phyloP scores from a whole-genome alignment of 1,140 invertebrate genomes.

The Danaus plexippus region DNA sequence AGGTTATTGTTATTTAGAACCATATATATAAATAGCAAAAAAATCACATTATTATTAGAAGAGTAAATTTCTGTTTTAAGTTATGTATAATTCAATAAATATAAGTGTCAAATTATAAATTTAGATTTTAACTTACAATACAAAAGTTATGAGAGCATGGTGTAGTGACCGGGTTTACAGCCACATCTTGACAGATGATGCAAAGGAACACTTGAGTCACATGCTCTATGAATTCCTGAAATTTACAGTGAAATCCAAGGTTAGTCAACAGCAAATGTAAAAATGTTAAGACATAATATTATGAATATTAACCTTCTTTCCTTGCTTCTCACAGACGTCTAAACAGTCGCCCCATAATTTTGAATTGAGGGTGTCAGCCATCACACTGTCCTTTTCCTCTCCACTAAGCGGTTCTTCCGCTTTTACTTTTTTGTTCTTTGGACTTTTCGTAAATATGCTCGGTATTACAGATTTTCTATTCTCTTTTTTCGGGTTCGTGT shows the following conservation, averaged over 20 bases:
- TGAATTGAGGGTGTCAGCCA: slow-evolving; percentile 74
- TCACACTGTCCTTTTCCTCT: slow-evolving; percentile 72
- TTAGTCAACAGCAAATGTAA: slow-evolving; percentile 4
- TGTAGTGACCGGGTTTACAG: slow-evolving; percentile 82
- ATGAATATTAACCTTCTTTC: slow-evolving; percentile 63
- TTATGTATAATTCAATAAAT: too few species aligned
- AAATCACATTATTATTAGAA: too few species aligned
- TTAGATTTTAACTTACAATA: slow-evolving; percentile 64
- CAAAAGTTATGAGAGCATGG: slow-evolving; percentile 86
- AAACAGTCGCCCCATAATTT: slow-evolving; percentile 80
- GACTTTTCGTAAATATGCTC: slow-evolving; percentile 31
- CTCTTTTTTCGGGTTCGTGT: slow-evolving; percentile 8
- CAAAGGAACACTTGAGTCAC: slow-evolving; percentile 82
- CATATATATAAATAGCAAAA: too few species aligned
- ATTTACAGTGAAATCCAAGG: slow-evolving; percentile 11
- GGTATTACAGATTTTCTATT: slow-evolving; percentile 22
- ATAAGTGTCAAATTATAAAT: too few species aligned
- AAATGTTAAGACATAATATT: not conserved
- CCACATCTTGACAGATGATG: slow-evolving; percentile 85
- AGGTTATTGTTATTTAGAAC: too few species aligned
- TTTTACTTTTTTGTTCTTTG: slow-evolving; percentile 25
- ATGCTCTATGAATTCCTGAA: slow-evolving; percentile 75
- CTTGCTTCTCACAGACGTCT: slow-evolving; percentile 55
- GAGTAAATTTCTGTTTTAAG: too few species aligned
- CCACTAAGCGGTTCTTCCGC: slow-evolving; percentile 27